Percentiles rank a stretch among this genome's conserved stretches.
These are phyloP conservation scores for Thalassoma bifasciatum DNA, from an alignment of 2,113 vertebrate genomes.

Conservation along the genomic window DNA sequence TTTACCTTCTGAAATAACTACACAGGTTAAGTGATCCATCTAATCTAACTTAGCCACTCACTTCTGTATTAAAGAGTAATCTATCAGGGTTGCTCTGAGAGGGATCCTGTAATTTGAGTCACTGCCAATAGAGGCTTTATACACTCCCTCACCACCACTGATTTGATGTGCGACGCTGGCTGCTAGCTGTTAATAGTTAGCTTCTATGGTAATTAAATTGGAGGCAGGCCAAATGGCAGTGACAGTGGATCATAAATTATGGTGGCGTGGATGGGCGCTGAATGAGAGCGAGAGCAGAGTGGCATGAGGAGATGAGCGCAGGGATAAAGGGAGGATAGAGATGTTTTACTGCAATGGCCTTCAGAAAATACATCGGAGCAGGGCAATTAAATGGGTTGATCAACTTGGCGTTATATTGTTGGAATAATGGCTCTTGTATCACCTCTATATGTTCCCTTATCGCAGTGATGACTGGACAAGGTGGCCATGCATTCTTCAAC, in stretches of 20 bases:
- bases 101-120: slow-evolving; percentile 32
- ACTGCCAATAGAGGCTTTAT: slow-evolving; percentile 42
- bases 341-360: slow-evolving; percentile 42
- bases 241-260: slow-evolving; percentile 65
- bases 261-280: slow-evolving; percentile 22
- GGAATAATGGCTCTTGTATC: slow-evolving; percentile 20
- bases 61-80: slow-evolving; percentile 47
- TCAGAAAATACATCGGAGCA: slow-evolving; percentile 18
- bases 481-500: background rate
- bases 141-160: slow-evolving; percentile 39
- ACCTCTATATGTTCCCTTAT: slow-evolving; percentile 13
- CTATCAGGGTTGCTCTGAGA: slow-evolving; percentile 21
- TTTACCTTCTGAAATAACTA: slow-evolving; percentile 1
- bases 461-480: background rate
- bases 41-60: slow-evolving; percentile 26
- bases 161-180: slow-evolving; percentile 50
- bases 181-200: slow-evolving; percentile 75
- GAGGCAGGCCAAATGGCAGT: slow-evolving; percentile 63
- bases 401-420: slow-evolving; percentile 18
- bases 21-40: slow-evolving; percentile 14
- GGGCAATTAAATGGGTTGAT: slow-evolving; percentile 23
- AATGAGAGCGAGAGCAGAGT: slow-evolving; percentile 36
- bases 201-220: slow-evolving; percentile 82
- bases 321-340: slow-evolving; percentile 14
- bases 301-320: slow-evolving; percentile 34